A percentile compares a stretch with the other conserved stretches of the same genome.
These are phyloP conservation scores for Ceratosolen fusciceps DNA, from an alignment of 1,140 invertebrate genomes.

Conservation along the genomic window DNA sequence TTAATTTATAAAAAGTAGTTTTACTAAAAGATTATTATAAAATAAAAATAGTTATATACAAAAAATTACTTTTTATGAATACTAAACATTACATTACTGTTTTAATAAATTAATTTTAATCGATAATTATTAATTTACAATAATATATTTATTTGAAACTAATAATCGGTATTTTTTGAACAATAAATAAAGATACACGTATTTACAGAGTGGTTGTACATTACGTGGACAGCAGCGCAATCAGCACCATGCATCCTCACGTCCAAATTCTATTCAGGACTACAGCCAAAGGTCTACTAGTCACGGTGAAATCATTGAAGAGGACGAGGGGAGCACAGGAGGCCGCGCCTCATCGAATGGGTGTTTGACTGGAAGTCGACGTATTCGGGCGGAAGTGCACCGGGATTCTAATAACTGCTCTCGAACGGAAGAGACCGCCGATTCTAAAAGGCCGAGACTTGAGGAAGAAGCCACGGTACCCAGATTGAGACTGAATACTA, in stretches of 20 bases:
- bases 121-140: too few species aligned
- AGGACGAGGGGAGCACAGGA: conserved; percentile 53
- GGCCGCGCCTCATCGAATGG: conserved; percentile 48
- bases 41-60: too few species aligned
- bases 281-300: conserved; percentile 59
- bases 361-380: conserved; percentile 50
- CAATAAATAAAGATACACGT: too few species aligned
- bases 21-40: too few species aligned
- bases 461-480: conserved; percentile 71
- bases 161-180: too few species aligned
- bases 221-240: conserved; percentile 49
- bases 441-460: conserved; percentile 49
- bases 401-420: conserved; percentile 61
- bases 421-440: conserved; percentile 45
- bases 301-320: background rate
- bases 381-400: background rate
- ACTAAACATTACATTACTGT: too few species aligned
- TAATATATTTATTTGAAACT: too few species aligned
- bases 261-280: conserved; percentile 57
- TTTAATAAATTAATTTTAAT: too few species aligned
- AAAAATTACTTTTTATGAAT: too few species aligned
- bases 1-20: too few species aligned
- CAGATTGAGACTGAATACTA: conserved; percentile 81
- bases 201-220: conserved; percentile 55
- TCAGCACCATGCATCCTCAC: conserved; percentile 42